These are phyloP conservation scores for Lepus europaeus DNA, from an alignment of 2,113 vertebrate genomes.

Conservation along the genomic window DNA sequence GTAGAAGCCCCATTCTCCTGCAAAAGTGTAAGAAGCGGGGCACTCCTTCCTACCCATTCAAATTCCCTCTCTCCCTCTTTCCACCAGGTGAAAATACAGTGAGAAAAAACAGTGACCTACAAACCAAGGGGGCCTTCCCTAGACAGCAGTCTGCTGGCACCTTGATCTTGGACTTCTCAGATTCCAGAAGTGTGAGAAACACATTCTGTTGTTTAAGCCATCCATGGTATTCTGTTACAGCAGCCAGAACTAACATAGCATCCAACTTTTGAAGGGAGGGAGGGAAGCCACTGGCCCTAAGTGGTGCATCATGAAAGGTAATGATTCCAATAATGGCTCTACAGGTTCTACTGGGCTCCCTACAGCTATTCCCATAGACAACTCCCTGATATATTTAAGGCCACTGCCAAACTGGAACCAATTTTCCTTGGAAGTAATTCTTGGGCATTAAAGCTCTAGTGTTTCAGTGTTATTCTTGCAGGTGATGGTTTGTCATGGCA, in stretches of 20 bases:
- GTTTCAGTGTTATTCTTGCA: neutral
- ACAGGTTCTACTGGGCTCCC: too few relatives aligned
- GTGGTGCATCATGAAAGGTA: neutral
- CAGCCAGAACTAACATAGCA: neutral
- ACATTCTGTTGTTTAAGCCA: neutral
- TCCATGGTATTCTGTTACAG: neutral
- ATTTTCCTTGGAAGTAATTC: neutral
- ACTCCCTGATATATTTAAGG: too few relatives aligned
- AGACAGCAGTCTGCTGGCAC: neutral
- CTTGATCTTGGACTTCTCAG: neutral
- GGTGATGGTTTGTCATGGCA: neutral
- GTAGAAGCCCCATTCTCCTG: neutral
- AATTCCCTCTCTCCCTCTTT: too few relatives aligned
- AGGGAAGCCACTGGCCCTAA: neutral
- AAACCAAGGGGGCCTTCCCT: neutral
- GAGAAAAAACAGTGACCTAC: neutral
- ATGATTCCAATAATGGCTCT: neutral
- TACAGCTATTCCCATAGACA: neutral
- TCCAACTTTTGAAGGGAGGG: too few relatives aligned
- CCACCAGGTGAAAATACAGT: neutral
- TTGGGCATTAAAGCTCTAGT: neutral
- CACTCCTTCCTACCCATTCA: too few relatives aligned
- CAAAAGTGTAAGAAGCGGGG: too few relatives aligned
- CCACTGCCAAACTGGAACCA: neutral
- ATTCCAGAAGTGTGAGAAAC: neutral